Evolutionary conservation across 1,140 invertebrate species (phyloP), one percentile per base, ranked within the genome.

Genomic region (Drosophila elegans): DNA sequence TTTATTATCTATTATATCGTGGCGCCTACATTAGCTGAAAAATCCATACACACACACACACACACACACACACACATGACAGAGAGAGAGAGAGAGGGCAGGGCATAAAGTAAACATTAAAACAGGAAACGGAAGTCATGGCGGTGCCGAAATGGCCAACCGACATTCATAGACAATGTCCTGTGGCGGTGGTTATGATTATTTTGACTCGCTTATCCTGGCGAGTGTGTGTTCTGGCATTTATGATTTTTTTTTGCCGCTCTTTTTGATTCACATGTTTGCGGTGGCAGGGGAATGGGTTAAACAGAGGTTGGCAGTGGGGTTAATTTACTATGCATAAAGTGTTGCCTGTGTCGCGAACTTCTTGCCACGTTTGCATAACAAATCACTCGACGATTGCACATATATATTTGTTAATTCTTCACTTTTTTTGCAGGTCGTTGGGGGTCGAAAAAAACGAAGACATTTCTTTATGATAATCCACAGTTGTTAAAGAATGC

Each of bases 1-100:
- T 89, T 89, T 89, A 89, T 89, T 89, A 89, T 89, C 84, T 89
- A 89, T 89, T 89, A 89, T 80, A 89, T 89, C 52, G 73, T 74
- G 74, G 72, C 63, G 67, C 83, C 82, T 80, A 89, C 83, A 88
- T 88, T 88, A 88, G 83, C 84, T 83, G 48, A 89, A 88, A 86
- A 88, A 83, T 83, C 79, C 77, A 39, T 13, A 52, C 55, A 55
- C 42, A 52, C 55, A 61, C 61, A 74, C 39, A 21, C 16, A 21
- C 16, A 21, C 16, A 21, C 16, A 1, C 16, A 21, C 16, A 21
- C 16, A 1, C n/a, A n/a, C n/a, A 49, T 45, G 38, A 48, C 32
- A 41, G 48, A 49, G 10, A 61, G 25, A 29, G 21, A 45, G 36
- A 38, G 34, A 25, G 59, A 55, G 46, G 67, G 78, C 85, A 83